These are phyloP conservation scores for Antidorcas marsupialis DNA, from an alignment of 2,113 vertebrate species.

Conservation along the genomic window DNA sequence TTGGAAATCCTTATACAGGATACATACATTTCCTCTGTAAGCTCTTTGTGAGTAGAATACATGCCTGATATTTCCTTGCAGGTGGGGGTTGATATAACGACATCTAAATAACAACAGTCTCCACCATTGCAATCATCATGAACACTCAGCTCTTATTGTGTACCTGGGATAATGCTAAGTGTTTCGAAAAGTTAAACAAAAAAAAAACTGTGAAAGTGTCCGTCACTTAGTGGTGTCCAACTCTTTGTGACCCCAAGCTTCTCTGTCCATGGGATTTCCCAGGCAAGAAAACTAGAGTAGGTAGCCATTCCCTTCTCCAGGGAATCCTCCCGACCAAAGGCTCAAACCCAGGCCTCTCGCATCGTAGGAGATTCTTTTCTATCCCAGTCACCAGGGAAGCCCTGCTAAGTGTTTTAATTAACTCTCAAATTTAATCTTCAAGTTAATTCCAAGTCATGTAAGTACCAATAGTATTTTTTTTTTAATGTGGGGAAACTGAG, in stretches of 20 bases:
- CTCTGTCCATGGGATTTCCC: background rate
- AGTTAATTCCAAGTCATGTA: background rate
- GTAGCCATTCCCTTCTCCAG: background rate
- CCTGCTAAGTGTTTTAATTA: background rate
- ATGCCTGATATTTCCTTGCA: background rate
- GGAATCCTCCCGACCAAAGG: background rate
- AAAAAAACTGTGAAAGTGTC: background rate
- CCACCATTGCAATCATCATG: background rate
- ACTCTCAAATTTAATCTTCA: background rate
- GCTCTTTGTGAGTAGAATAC: background rate
- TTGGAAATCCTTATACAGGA: background rate
- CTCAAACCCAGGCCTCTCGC: background rate
- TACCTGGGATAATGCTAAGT: background rate
- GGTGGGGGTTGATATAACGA: background rate
- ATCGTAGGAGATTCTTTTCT: background rate
- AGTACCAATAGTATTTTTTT: background rate
- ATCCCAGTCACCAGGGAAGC: background rate
- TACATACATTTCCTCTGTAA: background rate
- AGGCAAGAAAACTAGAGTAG: background rate
- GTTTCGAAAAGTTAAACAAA: background rate
- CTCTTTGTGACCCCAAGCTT: background rate
- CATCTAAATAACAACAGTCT: background rate
- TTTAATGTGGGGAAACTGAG: background rate
- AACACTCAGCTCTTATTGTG: background rate
- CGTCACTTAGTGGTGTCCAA: fast-evolving